phyloP scores from a whole-genome alignment of 2,113 vertebrate species.

The Candoia aspera region DNA sequence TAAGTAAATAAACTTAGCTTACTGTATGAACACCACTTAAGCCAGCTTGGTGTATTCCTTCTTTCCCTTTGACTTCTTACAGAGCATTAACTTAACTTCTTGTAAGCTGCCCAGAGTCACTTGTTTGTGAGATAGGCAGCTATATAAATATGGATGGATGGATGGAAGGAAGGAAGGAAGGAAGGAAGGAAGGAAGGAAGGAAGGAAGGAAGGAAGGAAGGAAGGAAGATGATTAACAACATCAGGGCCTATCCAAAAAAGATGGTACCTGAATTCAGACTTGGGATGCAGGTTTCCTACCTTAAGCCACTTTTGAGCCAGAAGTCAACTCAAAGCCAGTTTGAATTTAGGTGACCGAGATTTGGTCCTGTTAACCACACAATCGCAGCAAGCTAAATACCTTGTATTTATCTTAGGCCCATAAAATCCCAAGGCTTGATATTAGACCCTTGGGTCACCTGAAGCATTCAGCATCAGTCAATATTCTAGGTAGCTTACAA shows the following conservation, averaged over 20 bases:
- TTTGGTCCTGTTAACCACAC: neutral
- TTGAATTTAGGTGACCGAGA: neutral
- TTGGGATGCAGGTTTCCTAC: neutral
- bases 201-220: too few species aligned
- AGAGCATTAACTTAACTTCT: neutral
- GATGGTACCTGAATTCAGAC: too few species aligned
- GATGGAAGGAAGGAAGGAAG: too few species aligned
- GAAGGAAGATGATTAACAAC: neutral
- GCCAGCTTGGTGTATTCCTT: accelerated
- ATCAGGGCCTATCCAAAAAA: neutral
- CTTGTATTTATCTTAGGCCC: neutral
- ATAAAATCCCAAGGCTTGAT: neutral
- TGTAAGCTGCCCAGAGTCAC: too few species aligned
- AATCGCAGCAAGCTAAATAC: neutral
- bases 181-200: too few species aligned
- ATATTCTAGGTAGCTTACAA: neutral
- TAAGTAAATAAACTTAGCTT: too few species aligned
- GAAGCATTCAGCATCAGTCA: neutral
- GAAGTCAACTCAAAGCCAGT: neutral
- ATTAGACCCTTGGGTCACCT: neutral
- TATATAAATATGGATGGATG: too few species aligned
- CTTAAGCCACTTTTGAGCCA: neutral
- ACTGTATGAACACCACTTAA: neutral
- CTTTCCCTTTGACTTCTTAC: neutral
- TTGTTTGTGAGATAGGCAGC: too few species aligned